These are phyloP conservation scores for Nothoprocta perdicaria DNA, from an alignment of 2,113 vertebrate species.

Conservation along the genomic window DNA sequence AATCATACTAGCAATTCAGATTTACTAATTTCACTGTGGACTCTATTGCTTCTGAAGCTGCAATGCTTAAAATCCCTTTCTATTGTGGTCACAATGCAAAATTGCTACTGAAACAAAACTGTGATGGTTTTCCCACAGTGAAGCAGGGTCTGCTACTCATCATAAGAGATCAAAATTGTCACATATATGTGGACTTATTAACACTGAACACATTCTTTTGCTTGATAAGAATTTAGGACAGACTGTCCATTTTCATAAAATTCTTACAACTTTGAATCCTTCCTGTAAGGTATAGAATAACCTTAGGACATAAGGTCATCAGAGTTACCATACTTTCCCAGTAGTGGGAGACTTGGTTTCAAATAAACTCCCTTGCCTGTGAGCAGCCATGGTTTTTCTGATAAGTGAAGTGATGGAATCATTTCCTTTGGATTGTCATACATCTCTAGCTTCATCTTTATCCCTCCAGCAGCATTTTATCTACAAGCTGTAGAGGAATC, in stretches of 20 bases:
- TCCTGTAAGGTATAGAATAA: neutral
- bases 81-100: neutral
- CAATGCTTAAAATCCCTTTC: neutral
- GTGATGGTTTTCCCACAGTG: neutral
- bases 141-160: neutral
- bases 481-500: neutral
- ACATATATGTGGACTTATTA: neutral
- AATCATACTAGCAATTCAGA: neutral
- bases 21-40: neutral
- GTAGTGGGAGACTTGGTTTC: constrained; percentile 10
- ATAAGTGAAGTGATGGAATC: neutral
- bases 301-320: neutral
- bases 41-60: neutral
- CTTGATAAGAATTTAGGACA: neutral
- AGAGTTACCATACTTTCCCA: neutral
- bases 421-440: neutral
- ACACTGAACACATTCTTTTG: neutral
- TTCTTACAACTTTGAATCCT: neutral
- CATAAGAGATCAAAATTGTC: neutral
- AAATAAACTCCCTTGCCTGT: constrained; percentile 27
- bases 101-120: neutral
- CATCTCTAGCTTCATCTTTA: neutral
- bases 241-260: neutral
- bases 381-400: constrained; percentile 1
- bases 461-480: neutral